Conservation (phyloP, 2,797 vertebrate species). For the Gallinago solitaria region DNA sequence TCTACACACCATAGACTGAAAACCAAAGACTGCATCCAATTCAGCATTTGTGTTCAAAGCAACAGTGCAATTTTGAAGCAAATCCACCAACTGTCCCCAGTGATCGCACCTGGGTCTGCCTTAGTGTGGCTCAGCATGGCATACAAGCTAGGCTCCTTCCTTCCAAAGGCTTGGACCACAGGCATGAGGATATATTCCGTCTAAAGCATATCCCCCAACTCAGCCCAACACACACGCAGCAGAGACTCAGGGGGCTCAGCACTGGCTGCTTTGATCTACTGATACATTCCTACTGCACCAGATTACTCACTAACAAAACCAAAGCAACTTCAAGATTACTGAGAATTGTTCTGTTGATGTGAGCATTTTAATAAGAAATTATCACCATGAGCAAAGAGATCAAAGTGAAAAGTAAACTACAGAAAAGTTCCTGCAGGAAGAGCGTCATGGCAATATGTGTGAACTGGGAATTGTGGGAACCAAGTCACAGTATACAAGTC, state of each 20-base stretch:
- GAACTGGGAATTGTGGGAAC: not conserved
- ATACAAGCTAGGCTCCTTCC: not conserved
- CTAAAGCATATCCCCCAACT: not conserved
- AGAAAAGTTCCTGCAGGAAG: conserved; percentile 1
- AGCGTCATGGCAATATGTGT: not conserved
- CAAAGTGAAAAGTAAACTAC: conserved; percentile 37
- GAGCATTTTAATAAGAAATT: conserved; percentile 19
- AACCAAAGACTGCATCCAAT: not conserved
- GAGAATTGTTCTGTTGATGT: conserved; percentile 30
- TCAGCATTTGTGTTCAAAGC: not conserved
- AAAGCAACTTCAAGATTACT: not conserved
- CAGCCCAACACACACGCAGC: not conserved
- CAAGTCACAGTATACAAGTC: not conserved
- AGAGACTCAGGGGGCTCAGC: not conserved
- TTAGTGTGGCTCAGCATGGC: not conserved
- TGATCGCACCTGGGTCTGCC: not conserved
- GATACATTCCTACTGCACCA: not conserved
- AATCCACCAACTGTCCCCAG: not conserved
- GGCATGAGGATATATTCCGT: not conserved
- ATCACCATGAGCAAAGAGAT: not conserved
- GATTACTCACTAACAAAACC: not conserved
- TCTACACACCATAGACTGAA: not conserved
- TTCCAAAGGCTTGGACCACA: not conserved
- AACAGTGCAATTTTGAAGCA: not conserved
- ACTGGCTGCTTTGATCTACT: not conserved